phyloP scores from a whole-genome alignment of 2,888 invertebrate species.

The Elysia crispata region DNA sequence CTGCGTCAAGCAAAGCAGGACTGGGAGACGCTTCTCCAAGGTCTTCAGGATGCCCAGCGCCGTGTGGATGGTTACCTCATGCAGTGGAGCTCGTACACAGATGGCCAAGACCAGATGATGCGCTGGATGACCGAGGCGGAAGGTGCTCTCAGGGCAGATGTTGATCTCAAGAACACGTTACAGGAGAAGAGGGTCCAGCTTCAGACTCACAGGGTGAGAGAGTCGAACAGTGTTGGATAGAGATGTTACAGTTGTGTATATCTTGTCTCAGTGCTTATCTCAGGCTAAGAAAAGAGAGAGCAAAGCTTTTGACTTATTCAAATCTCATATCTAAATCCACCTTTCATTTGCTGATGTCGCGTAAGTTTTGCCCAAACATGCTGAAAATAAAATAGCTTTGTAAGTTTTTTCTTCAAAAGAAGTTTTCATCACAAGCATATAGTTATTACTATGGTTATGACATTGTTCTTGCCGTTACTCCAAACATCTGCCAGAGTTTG shows the following conservation, averaged over 20 bases:
- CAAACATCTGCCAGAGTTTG: conserved; percentile 80
- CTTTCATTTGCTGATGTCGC: no score
- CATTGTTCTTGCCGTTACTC: no score
- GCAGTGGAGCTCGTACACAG: conserved; percentile 94
- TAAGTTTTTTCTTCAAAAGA: neutral
- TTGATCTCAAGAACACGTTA: conserved; percentile 90
- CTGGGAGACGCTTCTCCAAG: conserved; percentile 79
- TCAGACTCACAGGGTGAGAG: conserved; percentile 85
- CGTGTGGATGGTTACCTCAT: conserved; percentile 90
- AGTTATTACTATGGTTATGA: no score
- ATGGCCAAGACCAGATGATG: conserved; percentile 87
- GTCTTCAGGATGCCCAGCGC: conserved; percentile 88
- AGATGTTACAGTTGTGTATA: no score
- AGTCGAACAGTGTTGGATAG: neutral
- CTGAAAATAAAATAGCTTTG: no score
- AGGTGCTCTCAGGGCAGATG: conserved; percentile 85
- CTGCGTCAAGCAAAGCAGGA: conserved; percentile 77
- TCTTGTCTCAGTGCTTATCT: no score
- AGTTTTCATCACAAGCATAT: no score
- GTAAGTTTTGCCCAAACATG: no score
- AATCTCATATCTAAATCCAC: no score
- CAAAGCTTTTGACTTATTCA: no score
- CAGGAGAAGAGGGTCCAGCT: conserved; percentile 94
- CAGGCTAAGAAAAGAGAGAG: no score
- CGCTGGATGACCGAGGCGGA: conserved; percentile 88